Percentiles rank a stretch among this genome's conserved stretches.
These are phyloP conservation scores for Festucalex cinctus DNA, from an alignment of 2,113 vertebrate species.

Conservation along the genomic window DNA sequence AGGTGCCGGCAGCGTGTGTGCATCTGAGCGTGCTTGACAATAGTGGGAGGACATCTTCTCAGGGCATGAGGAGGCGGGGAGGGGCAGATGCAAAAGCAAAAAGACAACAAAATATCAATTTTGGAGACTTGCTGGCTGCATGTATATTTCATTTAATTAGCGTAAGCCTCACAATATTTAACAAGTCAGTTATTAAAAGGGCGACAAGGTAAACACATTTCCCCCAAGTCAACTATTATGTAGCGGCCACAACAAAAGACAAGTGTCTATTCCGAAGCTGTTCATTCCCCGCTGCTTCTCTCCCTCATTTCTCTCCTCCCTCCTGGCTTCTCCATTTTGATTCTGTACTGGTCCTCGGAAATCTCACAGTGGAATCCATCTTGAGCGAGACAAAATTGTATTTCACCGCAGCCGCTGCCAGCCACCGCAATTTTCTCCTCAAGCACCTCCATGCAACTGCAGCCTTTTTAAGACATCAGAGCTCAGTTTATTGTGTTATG, in stretches of 20 bases:
- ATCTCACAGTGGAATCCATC: constrained; percentile 73
- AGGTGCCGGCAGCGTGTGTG: constrained; percentile 39
- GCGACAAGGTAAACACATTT: constrained; percentile 9
- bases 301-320: constrained; percentile 47
- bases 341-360: constrained; percentile 66
- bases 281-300: constrained; percentile 42
- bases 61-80: constrained; percentile 19
- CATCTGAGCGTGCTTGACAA: constrained; percentile 35
- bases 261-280: constrained; percentile 32
- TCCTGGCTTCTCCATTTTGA: constrained; percentile 72
- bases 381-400: constrained; percentile 69
- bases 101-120: not conserved
- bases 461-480: constrained; percentile 65
- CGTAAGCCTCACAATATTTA: not conserved
- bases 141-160: not conserved
- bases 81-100: constrained; percentile 35
- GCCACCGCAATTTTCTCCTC: constrained; percentile 65
- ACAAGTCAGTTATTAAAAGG: constrained; percentile 2
- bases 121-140: not conserved
- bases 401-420: constrained; percentile 65
- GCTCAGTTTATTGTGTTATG: constrained; percentile 59
- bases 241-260: constrained; percentile 31
- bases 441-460: constrained; percentile 50
- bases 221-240: not conserved
- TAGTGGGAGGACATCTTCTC: constrained; percentile 48